Conservation (phyloP, 2,888 invertebrate genomes). For the Orthosia cruda region DNA sequence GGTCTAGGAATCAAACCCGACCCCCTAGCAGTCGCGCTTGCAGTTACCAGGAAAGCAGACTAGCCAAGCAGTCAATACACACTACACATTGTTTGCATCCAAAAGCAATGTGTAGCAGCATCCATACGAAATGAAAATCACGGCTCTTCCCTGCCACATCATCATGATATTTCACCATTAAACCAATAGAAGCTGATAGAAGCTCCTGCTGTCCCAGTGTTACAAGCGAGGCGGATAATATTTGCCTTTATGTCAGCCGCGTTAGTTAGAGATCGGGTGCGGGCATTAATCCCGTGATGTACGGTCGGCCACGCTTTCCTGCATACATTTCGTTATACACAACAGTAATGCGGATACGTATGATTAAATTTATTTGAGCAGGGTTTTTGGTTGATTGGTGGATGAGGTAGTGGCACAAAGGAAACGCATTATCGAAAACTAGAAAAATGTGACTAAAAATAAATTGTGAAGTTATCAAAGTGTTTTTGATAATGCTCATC, state of each 20-base stretch:
- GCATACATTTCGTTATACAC: constrained; percentile 66
- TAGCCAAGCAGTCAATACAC: neutral
- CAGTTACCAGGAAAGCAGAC: neutral
- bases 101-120: neutral
- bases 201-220: constrained; percentile 33
- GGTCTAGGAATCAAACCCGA: neutral
- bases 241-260: constrained; percentile 63
- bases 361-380: constrained; percentile 18
- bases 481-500: neutral
- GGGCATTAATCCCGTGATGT: constrained; percentile 74
- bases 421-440: neutral
- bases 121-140: neutral
- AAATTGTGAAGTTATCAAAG: neutral
- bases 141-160: neutral
- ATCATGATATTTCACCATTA: constrained; percentile 49
- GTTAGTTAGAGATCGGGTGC: constrained; percentile 69
- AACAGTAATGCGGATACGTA: constrained; percentile 40
- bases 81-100: neutral
- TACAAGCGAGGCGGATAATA: constrained; percentile 63
- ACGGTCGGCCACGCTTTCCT: constrained; percentile 56
- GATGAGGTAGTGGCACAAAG: neutral
- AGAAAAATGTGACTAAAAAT: neutral
- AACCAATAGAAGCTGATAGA: constrained; percentile 44
- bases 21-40: neutral
- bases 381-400: constrained; percentile 23